Evolutionary conservation across 2,797 vertebrate species (phyloP).

Genomic region (Molossus molossus): DNA sequence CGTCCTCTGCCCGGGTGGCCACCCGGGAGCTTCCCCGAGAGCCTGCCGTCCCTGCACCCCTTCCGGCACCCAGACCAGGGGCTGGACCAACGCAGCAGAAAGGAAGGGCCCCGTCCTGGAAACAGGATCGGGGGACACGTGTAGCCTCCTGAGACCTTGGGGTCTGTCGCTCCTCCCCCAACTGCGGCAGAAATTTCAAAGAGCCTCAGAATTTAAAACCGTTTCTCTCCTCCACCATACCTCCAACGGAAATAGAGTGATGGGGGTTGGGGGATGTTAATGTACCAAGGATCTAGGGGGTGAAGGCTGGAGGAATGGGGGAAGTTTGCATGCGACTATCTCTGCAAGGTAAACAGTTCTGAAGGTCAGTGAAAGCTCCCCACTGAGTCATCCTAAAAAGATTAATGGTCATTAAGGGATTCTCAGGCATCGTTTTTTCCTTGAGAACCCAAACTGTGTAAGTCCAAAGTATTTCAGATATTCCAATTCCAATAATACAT

Average conservation of each 20-base stretch:
- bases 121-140: neutral
- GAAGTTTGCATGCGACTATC: neutral
- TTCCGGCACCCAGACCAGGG: neutral
- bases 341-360: constrained; percentile 70
- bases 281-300: neutral
- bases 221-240: neutral
- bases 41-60: neutral
- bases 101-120: neutral
- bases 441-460: constrained; percentile 45
- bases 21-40: neutral
- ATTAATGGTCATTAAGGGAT: constrained; percentile 20
- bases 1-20: neutral
- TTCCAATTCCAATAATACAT: neutral
- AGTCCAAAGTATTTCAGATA: constrained; percentile 39
- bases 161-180: constrained; percentile 74
- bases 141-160: neutral
- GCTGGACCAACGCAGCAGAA: neutral
- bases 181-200: constrained; percentile 74
- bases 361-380: constrained; percentile 80
- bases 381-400: constrained; percentile 2
- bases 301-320: too few species aligned
- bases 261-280: neutral
- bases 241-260: neutral
- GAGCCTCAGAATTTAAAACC: constrained; percentile 44
- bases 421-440: constrained; percentile 13